phyloP scores from a whole-genome alignment of 1,140 invertebrate species.

The Platorchestia sp. region DNA sequence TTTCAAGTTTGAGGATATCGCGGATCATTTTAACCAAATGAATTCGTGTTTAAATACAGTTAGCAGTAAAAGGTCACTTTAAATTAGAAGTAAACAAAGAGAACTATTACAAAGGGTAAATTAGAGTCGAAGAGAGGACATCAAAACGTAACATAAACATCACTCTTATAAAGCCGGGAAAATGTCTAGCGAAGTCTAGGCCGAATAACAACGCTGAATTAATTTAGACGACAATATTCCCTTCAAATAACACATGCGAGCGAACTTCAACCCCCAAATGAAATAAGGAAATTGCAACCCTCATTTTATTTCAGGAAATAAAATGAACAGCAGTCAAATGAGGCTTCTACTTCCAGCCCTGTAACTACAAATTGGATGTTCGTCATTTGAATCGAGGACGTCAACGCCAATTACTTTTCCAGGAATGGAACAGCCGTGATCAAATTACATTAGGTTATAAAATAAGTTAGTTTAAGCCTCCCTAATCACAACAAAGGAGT shows the following conservation, averaged over 20 bases:
- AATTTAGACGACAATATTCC: neutral
- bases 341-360: neutral
- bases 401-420: neutral
- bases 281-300: neutral
- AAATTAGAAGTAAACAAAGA: neutral
- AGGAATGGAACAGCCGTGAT: neutral
- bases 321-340: neutral
- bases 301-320: neutral
- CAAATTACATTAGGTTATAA: neutral
- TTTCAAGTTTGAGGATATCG: neutral
- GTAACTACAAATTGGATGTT: neutral
- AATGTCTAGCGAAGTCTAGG: neutral
- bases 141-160: neutral
- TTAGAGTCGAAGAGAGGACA: neutral
- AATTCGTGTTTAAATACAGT: neutral
- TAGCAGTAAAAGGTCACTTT: neutral
- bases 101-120: neutral
- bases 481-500: neutral
- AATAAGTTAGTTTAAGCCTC: too few relatives aligned
- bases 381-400: neutral
- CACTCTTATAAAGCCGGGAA: neutral
- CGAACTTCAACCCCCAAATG: neutral
- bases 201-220: neutral
- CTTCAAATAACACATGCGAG: neutral
- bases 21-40: neutral